Evolutionary conservation across 2,888 invertebrate genomes (phyloP), one percentile per base, ranked within the genome.

Genomic region (Stenurella melanura): DNA sequence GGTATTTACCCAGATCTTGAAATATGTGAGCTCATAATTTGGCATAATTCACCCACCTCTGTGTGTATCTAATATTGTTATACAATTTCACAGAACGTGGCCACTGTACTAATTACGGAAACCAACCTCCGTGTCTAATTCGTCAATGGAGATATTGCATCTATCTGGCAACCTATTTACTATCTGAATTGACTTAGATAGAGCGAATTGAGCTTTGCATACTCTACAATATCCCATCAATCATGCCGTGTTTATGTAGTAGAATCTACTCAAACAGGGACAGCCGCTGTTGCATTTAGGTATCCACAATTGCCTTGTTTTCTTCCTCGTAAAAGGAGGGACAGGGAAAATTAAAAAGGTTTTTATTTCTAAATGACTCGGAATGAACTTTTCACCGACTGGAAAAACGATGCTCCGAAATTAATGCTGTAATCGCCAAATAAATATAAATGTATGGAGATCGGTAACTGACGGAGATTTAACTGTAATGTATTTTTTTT

Each of bases 161-260:
- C 80, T 71, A 80, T 61, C 78, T 78, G 76, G 58, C 67, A 74
- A 77, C 76, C 81, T 78, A 80, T 82, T 83, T 77, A 77, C 74
- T 74, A 80, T 77, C 78, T 74, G 77, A 81, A 79, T 82, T 81
- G 79, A 73, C 68, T 77, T 74, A 75, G 73, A 83, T 74, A 75
- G 71, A 83, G 78, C 73, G 75, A 76, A 80, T 79, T 74, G 76
- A 71, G 79, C 76, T 78, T 69, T 72, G 72, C 66, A 71, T 73
- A 78, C 75, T 73, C 79, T 60, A 76, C 74, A 78, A 61, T 77
- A 78, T 81, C 77, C 58, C 79, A 82, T 83, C 81, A 83, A 83
- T 83, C 83, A 83, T 80, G 73, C 78, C 68, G 73, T 73, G 78
- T 81, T 81, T 81, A 79, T 76, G 75, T 79, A 74, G 66, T 69